A percentile compares a stretch with the other conserved stretches of the same genome.
Conservation (phyloP, 2,888 invertebrate genomes). For the Hypolimnas misippus region DNA sequence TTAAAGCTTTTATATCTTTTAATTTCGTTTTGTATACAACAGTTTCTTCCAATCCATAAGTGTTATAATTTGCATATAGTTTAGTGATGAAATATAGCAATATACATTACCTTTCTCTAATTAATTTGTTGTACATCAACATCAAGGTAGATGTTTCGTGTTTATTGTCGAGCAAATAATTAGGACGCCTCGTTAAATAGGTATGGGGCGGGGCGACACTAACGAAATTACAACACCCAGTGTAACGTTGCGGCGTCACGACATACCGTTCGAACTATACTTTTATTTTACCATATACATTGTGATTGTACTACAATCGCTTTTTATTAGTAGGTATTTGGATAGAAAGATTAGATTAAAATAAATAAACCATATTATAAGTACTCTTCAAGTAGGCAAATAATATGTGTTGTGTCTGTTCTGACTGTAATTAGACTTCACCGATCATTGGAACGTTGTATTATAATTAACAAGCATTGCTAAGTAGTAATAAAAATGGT, state of each 20-base stretch:
- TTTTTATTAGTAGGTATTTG: not conserved
- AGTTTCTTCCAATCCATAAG: not conserved
- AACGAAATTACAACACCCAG: slow-evolving; percentile 57
- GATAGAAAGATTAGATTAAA: no score
- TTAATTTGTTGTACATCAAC: slow-evolving; percentile 44
- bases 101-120: slow-evolving; percentile 33
- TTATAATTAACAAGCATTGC: no score
- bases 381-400: no score
- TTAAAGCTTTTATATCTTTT: no score
- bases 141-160: slow-evolving; percentile 59
- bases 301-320: not conserved
- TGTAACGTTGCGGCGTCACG: slow-evolving; percentile 64
- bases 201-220: slow-evolving; percentile 67
- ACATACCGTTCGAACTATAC: slow-evolving; percentile 37
- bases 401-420: no score
- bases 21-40: not conserved
- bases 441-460: no score
- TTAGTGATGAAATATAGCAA: not conserved
- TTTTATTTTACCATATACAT: slow-evolving; percentile 16
- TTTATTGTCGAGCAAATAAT: slow-evolving; percentile 66
- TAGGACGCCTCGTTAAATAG: slow-evolving; percentile 56
- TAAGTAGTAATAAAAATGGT: no score
- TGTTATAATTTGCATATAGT: not conserved
- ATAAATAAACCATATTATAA: no score
- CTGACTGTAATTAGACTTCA: no score